Base-by-base conservation (phyloP, 2,888 invertebrate species). In the Dasysyrphus albostriatus region DNA sequence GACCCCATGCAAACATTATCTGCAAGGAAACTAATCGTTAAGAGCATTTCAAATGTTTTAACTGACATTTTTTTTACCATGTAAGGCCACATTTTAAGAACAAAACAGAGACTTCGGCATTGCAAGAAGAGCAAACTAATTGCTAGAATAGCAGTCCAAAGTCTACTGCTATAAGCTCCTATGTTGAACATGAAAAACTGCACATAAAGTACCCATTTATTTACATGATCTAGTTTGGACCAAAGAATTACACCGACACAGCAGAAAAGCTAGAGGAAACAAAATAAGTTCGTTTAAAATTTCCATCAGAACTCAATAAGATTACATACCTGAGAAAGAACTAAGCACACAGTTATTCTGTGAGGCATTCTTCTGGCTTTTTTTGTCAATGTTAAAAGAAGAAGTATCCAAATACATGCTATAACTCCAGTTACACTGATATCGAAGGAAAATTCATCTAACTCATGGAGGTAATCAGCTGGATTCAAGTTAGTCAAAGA, bases 131-230 rank as follows among this genome's bases (percentile, higher is more conserved):
- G 94, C 44, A 98, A 92, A 7, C 96, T 95, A 44, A 97, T 94
- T 2, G 98, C 96, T 78, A 98, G 93, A 90, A 97, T 95, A 9
- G 96, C 96, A 0, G 98, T 97, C 97, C 97, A 98, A 72, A 98
- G 93, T 82, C 98, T 94, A 65, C 97, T 95, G 81, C 97, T 96
- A 90, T 97, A 96, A 82, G 97, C 96, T 80, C 96, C 96, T 88
- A 95, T 94, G 44, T 96, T 95, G 88, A 97, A 96, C 16, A 97
- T 91, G 5, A 95, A 93, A 91, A 98, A 97, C 90, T 98, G 97
- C 3, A 96, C 79, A 81, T 96, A 95, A 89, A 95, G 94, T 39
- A 94, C 93, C 96, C 96, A 96, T 6, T 94, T 93, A 2, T 93
- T 92, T 54, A 93, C 93, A 63, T 93, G 93, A 42, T 94, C 93